These are phyloP conservation scores for Catharus fuscescens DNA, from an alignment of 2,113 vertebrate genomes.

Conservation along the genomic window DNA sequence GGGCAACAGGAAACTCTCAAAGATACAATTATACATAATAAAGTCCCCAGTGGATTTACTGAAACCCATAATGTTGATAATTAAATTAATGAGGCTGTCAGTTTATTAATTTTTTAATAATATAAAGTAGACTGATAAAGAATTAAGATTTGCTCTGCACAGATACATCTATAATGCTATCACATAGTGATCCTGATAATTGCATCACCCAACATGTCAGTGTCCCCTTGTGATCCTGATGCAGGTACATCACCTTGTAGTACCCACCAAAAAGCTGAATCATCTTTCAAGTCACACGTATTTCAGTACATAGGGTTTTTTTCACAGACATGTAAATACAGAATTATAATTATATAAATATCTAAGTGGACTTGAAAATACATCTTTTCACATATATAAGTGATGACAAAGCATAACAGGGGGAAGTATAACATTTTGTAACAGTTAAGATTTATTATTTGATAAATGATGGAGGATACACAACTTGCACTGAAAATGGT, in stretches of 20 bases:
- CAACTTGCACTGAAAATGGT: too few relatives aligned
- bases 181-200: background rate
- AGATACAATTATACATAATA: background rate
- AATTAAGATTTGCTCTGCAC: background rate
- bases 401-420: background rate
- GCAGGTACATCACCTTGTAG: background rate
- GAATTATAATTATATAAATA: background rate
- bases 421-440: background rate
- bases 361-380: background rate
- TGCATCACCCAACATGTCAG: background rate
- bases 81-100: background rate
- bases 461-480: background rate
- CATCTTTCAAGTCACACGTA: background rate
- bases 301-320: background rate
- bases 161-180: background rate
- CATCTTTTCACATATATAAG: background rate
- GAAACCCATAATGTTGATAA: background rate
- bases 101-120: background rate
- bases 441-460: background rate
- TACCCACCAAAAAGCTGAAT: background rate
- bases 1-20: background rate
- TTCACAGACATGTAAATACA: background rate
- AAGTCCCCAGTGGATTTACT: background rate
- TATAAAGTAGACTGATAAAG: background rate
- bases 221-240: background rate